Percentiles rank a stretch among this genome's conserved stretches.
Conservation (phyloP, 2,797 vertebrate genomes). For the Aratinga solstitialis region DNA sequence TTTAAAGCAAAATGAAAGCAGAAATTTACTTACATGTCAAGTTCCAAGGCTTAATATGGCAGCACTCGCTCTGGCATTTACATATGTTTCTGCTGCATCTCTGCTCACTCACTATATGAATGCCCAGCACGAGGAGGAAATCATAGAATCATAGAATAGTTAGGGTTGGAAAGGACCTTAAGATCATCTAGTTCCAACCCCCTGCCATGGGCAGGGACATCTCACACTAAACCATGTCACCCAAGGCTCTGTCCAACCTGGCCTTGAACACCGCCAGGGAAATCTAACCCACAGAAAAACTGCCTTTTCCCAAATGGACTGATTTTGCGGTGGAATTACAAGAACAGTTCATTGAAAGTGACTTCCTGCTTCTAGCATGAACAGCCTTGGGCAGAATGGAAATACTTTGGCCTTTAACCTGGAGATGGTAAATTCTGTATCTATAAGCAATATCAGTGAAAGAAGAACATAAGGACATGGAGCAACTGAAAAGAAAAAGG, state of each 20-base stretch:
- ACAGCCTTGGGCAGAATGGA: fast-evolving
- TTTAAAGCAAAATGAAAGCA: background rate
- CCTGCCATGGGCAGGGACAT: too few relatives aligned
- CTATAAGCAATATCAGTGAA: fast-evolving
- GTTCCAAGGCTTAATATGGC: background rate
- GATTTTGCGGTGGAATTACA: background rate
- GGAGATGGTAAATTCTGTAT: background rate
- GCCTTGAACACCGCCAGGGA: too few relatives aligned
- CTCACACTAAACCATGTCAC: too few relatives aligned
- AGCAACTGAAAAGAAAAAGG: background rate
- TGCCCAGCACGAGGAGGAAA: background rate
- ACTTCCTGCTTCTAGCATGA: fast-evolving
- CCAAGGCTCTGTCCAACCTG: too few relatives aligned
- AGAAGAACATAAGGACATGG: background rate
- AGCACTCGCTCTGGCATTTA: background rate
- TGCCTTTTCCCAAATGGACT: background rate
- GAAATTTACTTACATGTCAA: background rate
- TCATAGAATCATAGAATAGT: background rate
- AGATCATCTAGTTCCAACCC: too few relatives aligned
- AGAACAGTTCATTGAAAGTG: fast-evolving
- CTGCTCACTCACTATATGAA: background rate
- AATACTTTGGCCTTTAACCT: background rate
- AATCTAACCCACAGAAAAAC: background rate
- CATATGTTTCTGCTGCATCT: background rate
- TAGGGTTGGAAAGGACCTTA: too few relatives aligned